These are phyloP conservation scores for Noctua janthina DNA, from an alignment of 2,888 invertebrate genomes.

Conservation along the genomic window DNA sequence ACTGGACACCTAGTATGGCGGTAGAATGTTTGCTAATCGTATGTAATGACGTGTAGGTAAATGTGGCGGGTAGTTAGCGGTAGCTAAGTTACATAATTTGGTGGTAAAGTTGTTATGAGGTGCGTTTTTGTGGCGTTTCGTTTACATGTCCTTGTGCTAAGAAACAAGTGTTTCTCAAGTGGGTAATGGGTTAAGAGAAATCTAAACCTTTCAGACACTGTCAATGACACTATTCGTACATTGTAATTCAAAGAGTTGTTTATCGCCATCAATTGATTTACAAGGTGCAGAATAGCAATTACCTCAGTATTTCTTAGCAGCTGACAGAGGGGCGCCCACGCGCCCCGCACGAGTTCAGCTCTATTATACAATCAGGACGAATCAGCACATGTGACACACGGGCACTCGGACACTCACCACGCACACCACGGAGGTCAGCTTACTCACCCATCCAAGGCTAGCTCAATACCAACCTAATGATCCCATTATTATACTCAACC, in stretches of 20 bases:
- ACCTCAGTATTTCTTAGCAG: conserved; percentile 76
- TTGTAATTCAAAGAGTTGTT: conserved; percentile 33
- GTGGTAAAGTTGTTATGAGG: background rate
- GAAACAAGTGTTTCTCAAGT: background rate
- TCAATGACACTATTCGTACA: background rate
- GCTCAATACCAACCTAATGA: conserved; percentile 56
- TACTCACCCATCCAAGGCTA: conserved; percentile 66
- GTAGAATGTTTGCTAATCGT: conserved; percentile 64
- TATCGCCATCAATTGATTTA: conserved; percentile 69
- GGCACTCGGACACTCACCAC: conserved; percentile 58
- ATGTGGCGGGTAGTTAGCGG: conserved; percentile 20
- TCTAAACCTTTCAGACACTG: background rate
- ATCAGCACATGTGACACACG: conserved; percentile 81
- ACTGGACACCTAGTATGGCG: conserved; percentile 64
- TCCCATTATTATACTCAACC: conserved; percentile 50
- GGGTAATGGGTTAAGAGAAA: background rate
- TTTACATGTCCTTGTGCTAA: background rate
- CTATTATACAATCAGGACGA: conserved; percentile 89
- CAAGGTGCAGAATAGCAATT: conserved; percentile 77
- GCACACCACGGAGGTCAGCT: conserved; percentile 53
- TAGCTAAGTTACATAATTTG: conserved; percentile 22
- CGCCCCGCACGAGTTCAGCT: conserved; percentile 83
- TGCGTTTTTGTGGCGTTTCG: background rate
- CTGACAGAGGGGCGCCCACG: conserved; percentile 88
- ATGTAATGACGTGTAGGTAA: conserved; percentile 42